Evolutionary conservation across 2,113 vertebrate species (phyloP).

Genomic region (Ceuthmochares aereus): DNA sequence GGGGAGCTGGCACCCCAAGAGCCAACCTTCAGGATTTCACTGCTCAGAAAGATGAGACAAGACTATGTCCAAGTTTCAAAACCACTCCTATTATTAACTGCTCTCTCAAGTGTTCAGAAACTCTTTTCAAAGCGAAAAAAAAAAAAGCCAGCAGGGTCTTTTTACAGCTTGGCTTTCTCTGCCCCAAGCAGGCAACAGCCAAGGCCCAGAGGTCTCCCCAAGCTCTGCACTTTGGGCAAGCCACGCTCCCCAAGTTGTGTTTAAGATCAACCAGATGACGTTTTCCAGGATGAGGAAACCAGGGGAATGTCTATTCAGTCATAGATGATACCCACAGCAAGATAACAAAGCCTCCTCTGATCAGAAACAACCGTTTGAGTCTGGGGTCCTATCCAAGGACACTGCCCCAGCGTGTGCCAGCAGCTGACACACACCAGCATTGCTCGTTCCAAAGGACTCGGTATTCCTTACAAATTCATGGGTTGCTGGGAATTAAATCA

Average conservation of each 20-base stretch:
- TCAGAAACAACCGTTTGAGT: background rate
- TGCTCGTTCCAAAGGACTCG: background rate
- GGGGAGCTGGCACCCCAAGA: background rate
- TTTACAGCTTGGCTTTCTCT: background rate
- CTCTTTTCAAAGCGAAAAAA: background rate
- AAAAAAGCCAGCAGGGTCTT: background rate
- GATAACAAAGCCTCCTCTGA: background rate
- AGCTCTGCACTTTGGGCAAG: background rate
- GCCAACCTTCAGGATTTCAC: conserved; percentile 3
- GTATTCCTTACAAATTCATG: background rate
- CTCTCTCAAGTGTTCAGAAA: background rate
- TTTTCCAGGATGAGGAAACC: background rate
- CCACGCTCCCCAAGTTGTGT: background rate
- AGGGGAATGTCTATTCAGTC: background rate
- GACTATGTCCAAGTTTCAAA: background rate
- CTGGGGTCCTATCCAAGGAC: background rate
- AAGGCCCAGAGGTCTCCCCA: accelerated
- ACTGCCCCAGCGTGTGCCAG: background rate
- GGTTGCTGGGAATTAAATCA: background rate
- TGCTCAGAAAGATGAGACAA: background rate
- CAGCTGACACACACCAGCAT: background rate
- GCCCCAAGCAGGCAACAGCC: background rate
- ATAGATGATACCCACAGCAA: background rate
- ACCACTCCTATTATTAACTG: background rate
- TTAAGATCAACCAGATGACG: background rate